These are phyloP conservation scores for Buphagus erythrorhynchus DNA, from an alignment of 2,797 vertebrate genomes.

Conservation along the genomic window DNA sequence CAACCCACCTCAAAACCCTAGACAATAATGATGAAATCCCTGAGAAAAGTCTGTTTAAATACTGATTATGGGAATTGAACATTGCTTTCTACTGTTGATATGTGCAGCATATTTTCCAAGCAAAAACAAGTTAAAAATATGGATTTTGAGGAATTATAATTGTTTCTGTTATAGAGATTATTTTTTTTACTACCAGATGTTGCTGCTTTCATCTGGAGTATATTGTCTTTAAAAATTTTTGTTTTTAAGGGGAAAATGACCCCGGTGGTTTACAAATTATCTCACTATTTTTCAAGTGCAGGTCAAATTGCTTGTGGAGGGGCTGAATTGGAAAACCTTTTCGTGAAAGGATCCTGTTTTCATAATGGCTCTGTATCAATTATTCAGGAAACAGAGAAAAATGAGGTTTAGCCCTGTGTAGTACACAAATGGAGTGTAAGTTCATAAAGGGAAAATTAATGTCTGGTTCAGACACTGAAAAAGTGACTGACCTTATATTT, in stretches of 20 bases:
- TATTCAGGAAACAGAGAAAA: slow-evolving; percentile 30
- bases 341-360: not conserved
- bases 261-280: not conserved
- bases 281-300: not conserved
- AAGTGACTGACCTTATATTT: slow-evolving; percentile 20
- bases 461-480: not conserved
- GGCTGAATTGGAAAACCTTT: not conserved
- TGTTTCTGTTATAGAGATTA: not conserved
- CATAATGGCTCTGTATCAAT: not conserved
- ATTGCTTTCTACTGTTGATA: not conserved
- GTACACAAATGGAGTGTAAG: not conserved
- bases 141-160: not conserved
- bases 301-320: not conserved
- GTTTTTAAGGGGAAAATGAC: not conserved
- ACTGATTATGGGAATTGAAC: not conserved
- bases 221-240: not conserved
- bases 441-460: slow-evolving; percentile 24
- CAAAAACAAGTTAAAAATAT: not conserved
- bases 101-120: not conserved
- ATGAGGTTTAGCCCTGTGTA: not conserved
- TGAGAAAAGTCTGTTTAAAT: not conserved
- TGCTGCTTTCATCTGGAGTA: not conserved
- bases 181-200: not conserved
- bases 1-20: not conserved
- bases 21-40: not conserved